Evolutionary conservation across 2,113 vertebrate genomes (phyloP).

Genomic region (Suricata suricatta): DNA sequence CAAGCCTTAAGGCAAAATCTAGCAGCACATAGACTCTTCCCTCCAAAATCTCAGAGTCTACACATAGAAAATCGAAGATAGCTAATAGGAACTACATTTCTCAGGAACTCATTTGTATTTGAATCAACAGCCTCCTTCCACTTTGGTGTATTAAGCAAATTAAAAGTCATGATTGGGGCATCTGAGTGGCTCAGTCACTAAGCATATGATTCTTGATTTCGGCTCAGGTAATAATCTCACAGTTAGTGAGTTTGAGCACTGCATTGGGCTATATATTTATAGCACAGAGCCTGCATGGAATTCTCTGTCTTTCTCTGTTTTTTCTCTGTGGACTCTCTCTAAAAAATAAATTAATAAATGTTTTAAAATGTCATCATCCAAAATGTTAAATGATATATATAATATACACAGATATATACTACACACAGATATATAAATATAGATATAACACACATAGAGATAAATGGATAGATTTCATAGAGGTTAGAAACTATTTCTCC

Average conservation of each 20-base stretch:
- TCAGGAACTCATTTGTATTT: not conserved
- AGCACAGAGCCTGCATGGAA: too few relatives aligned
- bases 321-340: too few relatives aligned
- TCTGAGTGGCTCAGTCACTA: too few relatives aligned
- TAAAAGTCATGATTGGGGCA: not conserved
- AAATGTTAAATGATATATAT: not conserved
- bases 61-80: not conserved
- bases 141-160: not conserved
- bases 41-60: not conserved
- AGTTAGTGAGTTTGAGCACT: too few relatives aligned
- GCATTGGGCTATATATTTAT: too few relatives aligned
- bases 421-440: not conserved
- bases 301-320: too few relatives aligned
- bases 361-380: not conserved
- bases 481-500: not conserved
- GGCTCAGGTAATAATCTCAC: too few relatives aligned
- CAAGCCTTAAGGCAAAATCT: not conserved
- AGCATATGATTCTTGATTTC: too few relatives aligned
- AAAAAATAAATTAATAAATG: too few relatives aligned
- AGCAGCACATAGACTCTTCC: not conserved
- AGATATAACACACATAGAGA: not conserved
- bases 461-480: not conserved
- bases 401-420: not conserved
- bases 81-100: not conserved
- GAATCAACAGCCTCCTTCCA: not conserved